Evolutionary conservation across 2,888 invertebrate species (phyloP), one percentile per base, ranked within the genome.

Genomic region (Deroplatys truncata): DNA sequence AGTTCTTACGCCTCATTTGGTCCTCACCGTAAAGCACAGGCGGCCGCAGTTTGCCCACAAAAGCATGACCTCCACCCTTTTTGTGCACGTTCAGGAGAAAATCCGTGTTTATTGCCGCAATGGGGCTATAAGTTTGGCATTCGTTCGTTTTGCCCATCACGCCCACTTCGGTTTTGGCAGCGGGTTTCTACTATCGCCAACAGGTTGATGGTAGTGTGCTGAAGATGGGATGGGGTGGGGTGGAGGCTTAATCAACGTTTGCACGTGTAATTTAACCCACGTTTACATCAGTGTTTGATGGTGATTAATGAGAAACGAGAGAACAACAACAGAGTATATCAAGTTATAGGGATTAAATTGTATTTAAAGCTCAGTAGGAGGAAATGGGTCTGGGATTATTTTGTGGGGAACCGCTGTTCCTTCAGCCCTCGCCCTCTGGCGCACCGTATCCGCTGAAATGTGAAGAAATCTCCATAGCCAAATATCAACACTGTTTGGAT

Each of bases 221-320:
- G 49, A 43, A 28, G 16, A 56, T 49, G 86, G 20, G 86, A 25
- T 20, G 56, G 72, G 82, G 16, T 5, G 25, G 29, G 85, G 29
- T 72, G 56, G 56, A 25, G 56, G 56, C 82, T 87, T 87, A 87
- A 87, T 87, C 87, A 87, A 83, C n/a, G 87, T 87, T 83, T 87
- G 82, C 82, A 87, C 35, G 35, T 87, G 87, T 83, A 87, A 87
- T 87, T 87, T 87, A 87, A 87, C 87, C 87, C 83, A 83, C 83
- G 87, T 87, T 87, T 83, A 87, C 87, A 31, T 87, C 87, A 82
- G 28, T 83, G 87, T 87, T 87, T 87, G 87, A 87, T 87, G 31
- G 87, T 87, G 87, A 87, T 87, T 87, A 87, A 87, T 83, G 87
- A 82, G 82, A 87, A 87, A 82, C 83, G 87, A 86, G 86, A 82